Conservation (phyloP, 2,888 invertebrate genomes). For the Metellina segmentata region DNA sequence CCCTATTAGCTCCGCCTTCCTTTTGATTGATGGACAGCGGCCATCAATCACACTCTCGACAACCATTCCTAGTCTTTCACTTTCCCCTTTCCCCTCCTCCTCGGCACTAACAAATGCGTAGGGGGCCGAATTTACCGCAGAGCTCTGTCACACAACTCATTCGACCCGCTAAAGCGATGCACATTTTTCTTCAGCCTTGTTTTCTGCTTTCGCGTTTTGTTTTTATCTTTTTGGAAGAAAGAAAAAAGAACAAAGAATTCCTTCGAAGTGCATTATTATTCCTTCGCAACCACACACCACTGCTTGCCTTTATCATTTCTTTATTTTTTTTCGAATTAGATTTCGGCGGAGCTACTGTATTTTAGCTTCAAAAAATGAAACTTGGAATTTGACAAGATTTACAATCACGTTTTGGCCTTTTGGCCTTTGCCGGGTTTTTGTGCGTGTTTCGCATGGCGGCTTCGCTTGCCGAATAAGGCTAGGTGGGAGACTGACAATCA, state of each 20-base stretch:
- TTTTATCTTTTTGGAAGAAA: conserved; percentile 12
- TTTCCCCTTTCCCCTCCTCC: conserved; percentile 22
- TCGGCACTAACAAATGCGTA: conserved; percentile 35
- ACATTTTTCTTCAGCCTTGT: background rate
- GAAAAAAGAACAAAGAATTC: background rate
- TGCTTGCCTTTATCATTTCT: conserved; percentile 4
- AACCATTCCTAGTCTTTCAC: conserved; percentile 11
- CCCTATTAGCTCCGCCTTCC: conserved; percentile 48
- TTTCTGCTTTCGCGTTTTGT: conserved; percentile 18
- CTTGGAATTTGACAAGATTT: conserved; percentile 42
- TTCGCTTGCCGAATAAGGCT: too few species aligned
- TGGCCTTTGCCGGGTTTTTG: conserved; percentile 12
- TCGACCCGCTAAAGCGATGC: conserved; percentile 37
- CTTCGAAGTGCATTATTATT: conserved; percentile 68
- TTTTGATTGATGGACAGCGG: conserved; percentile 58
- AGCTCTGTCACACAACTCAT: conserved; percentile 61
- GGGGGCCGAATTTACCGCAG: conserved; percentile 35
- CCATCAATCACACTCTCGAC: conserved; percentile 57
- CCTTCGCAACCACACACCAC: conserved; percentile 27
- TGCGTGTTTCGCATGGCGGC: background rate
- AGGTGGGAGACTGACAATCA: background rate
- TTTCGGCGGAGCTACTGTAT: conserved; percentile 29
- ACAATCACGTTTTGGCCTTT: conserved; percentile 37
- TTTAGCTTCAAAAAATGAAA: conserved; percentile 23
- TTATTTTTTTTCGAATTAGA: conserved; percentile 9